Base-by-base conservation (phyloP, 2,888 invertebrate species). In the Hirtodrosophila trivittata region DNA sequence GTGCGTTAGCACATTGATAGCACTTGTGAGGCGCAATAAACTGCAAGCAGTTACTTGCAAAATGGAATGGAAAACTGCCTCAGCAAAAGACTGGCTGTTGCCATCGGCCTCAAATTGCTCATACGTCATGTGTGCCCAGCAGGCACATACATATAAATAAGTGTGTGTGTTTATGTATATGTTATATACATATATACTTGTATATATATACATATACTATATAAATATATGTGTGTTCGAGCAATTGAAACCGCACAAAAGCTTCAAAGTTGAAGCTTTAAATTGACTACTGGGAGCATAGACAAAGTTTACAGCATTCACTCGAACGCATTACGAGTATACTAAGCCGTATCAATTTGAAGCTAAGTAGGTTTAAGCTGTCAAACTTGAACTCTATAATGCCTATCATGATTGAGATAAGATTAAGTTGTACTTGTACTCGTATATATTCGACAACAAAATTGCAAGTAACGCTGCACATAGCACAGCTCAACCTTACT, bases 21-120 rank as follows among this genome's bases (percentile, higher is more conserved):
- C 80, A 86, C 86, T 76, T 86, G 78, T 51, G 86, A 72, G 80
- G 77, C 86, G 86, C 83, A 80, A 80, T 83, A 78, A 78, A 86
- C 83, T 78, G 86, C 78, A 85, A 78, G 80, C 83, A 78, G 80
- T 85, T 82, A 75, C 80, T 74, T 26, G 49, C 62, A 56, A 70
- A 67, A 56, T 55, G 73, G 47, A 51, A 55, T 59, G 62, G 68
- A 57, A 62, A 70, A 68, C 74, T 56, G 72, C 50, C 68, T 47
- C 26, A 25, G 66, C 57, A 65, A 54, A 46, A 52, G 51, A 49
- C 62, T 35, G 41, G 38, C 18, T 21, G 18, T 42, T 51, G 42
- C 28, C 39, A 33, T 33, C 41, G 56, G 62, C 60, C 69, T 50
- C 49, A 71, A 74, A 71, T 71, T 74, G 64, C 69, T 46, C 75